Conservation (phyloP, 1,140 invertebrate genomes). For the Drosophila repleta region DNA sequence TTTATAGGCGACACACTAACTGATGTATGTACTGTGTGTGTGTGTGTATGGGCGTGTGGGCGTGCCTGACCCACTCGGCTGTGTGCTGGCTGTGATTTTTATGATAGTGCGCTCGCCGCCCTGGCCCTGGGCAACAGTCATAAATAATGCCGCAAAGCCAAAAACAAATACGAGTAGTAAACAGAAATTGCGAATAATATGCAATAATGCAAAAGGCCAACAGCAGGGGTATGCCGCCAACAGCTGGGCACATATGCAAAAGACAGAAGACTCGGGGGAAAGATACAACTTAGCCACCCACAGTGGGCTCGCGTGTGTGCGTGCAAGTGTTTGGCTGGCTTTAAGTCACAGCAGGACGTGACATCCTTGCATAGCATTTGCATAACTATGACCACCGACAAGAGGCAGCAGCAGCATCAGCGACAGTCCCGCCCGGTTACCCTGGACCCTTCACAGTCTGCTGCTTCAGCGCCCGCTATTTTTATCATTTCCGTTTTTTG, state of each 20-base stretch:
- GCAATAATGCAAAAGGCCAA: slow-evolving; percentile 81
- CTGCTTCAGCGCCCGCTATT: slow-evolving; percentile 61
- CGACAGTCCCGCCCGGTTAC: slow-evolving; percentile 15
- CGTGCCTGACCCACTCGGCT: slow-evolving; percentile 55
- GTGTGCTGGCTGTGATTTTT: slow-evolving; percentile 58
- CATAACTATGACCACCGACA: slow-evolving; percentile 70
- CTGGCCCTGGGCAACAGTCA: slow-evolving; percentile 24
- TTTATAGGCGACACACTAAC: slow-evolving; percentile 49
- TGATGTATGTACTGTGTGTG: slow-evolving; percentile 2
- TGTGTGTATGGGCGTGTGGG: too few relatives aligned
- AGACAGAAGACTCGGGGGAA: slow-evolving; percentile 3
- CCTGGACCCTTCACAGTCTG: slow-evolving; percentile 22
- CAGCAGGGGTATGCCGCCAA: slow-evolving; percentile 27
- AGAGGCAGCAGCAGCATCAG: slow-evolving; percentile 49
- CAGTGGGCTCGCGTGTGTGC: slow-evolving; percentile 10
- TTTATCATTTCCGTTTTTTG: slow-evolving; percentile 65
- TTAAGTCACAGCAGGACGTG: slow-evolving; percentile 82
- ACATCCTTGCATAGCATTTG: slow-evolving; percentile 82
- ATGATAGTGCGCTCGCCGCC: too few relatives aligned
- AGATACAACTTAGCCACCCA: slow-evolving; percentile 3
- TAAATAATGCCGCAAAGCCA: slow-evolving; percentile 78
- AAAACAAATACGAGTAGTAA: slow-evolving; percentile 74
- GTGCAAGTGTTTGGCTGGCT: slow-evolving; percentile 54
- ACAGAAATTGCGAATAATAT: slow-evolving; percentile 80
- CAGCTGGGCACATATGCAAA: slow-evolving; percentile 8